Evolutionary conservation across 2,113 vertebrate species (phyloP).

Genomic region (Tor tambroides): DNA sequence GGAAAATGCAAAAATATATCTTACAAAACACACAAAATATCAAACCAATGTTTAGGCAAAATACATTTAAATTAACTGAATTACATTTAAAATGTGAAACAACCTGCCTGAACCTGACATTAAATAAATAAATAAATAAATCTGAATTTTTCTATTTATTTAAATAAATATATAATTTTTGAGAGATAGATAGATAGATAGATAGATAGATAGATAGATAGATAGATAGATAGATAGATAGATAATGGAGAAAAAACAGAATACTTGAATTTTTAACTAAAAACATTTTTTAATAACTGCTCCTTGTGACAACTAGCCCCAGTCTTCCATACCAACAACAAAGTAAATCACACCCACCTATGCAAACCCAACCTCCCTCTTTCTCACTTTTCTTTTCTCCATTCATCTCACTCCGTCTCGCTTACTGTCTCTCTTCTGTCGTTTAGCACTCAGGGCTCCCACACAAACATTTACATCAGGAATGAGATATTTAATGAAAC

Average conservation of each 20-base stretch:
- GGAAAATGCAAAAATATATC: too few relatives aligned
- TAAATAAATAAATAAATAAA: too few relatives aligned
- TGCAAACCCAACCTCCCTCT: not conserved
- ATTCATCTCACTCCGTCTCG: not conserved
- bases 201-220: too few relatives aligned
- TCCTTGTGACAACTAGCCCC: constrained; percentile 3
- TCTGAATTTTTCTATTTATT: too few relatives aligned
- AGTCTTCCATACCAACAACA: not conserved
- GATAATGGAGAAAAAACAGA: too few relatives aligned
- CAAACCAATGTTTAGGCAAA: not conserved
- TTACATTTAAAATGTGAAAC: not conserved
- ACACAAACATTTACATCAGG: constrained; percentile 49
- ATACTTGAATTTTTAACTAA: too few relatives aligned
- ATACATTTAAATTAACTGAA: not conserved
- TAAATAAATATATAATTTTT: too few relatives aligned
- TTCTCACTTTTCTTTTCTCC: not conserved
- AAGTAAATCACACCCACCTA: not conserved
- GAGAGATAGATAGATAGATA: too few relatives aligned
- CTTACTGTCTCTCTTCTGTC: constrained; percentile 3
- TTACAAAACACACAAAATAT: not conserved
- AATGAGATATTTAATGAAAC: constrained; percentile 52
- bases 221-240: too few relatives aligned
- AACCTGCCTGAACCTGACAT: not conserved
- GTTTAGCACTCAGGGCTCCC: constrained; percentile 17
- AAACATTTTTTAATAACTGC: too few relatives aligned